Evolutionary conservation across 2,113 vertebrate species (phyloP).

Genomic region (Pavo muticus): DNA sequence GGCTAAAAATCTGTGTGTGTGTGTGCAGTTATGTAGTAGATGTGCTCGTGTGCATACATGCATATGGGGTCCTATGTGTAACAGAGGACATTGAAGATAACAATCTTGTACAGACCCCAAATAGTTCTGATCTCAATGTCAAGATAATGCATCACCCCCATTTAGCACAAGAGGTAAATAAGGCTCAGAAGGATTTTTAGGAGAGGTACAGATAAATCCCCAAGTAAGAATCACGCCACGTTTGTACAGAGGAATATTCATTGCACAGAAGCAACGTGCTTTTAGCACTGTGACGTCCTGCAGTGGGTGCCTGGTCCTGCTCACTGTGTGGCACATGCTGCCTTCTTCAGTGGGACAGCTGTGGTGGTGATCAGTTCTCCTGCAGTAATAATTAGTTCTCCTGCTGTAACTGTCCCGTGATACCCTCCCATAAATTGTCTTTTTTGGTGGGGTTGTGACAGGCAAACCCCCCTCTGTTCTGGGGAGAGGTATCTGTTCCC

Average conservation of each 20-base stretch:
- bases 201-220: accelerated
- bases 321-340: accelerated
- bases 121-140: neutral
- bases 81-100: neutral
- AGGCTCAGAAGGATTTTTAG: neutral
- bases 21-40: neutral
- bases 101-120: neutral
- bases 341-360: neutral
- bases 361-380: neutral
- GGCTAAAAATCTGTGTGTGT: neutral
- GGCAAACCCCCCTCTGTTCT: neutral
- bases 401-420: neutral
- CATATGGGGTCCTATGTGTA: neutral
- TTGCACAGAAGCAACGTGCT: neutral
- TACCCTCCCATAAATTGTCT: accelerated
- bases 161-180: neutral
- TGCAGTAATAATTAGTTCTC: neutral
- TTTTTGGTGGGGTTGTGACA: neutral
- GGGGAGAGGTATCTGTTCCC: neutral
- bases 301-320: neutral
- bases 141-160: too few relatives aligned
- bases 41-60: neutral
- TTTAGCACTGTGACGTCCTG: accelerated
- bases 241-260: accelerated
- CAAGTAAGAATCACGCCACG: neutral